Evolutionary conservation across 2,888 invertebrate species (phyloP).

Genomic region (Willowsia nigromaculata): DNA sequence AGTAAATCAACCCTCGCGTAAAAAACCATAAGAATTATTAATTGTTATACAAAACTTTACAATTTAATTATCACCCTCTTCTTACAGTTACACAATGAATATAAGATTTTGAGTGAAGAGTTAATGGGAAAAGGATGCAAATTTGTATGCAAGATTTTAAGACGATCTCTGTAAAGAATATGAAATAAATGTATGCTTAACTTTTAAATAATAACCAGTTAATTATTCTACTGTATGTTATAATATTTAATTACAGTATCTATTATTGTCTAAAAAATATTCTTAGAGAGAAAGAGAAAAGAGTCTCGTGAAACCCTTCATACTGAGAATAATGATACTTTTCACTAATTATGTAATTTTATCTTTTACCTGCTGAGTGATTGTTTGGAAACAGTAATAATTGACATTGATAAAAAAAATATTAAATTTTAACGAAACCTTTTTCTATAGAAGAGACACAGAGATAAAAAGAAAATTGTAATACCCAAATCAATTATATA

Average conservation of each 20-base stretch:
- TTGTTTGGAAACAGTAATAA: not conserved
- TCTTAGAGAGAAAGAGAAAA: not conserved
- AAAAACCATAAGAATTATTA: not conserved
- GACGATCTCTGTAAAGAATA: no score
- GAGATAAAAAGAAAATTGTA: not conserved
- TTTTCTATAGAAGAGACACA: slow-evolving; percentile 19
- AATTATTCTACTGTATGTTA: no score
- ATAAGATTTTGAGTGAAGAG: not conserved
- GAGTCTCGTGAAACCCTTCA: not conserved
- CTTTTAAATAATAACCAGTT: not conserved
- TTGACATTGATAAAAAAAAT: not conserved
- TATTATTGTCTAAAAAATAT: not conserved
- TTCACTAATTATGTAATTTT: not conserved
- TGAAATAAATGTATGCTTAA: not conserved
- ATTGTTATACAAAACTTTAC: not conserved
- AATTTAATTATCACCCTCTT: not conserved
- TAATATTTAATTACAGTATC: no score
- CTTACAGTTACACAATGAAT: not conserved
- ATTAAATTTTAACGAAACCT: not conserved
- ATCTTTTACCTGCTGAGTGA: not conserved
- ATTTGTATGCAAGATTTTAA: no score
- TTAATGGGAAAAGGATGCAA: not conserved
- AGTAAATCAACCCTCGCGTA: not conserved
- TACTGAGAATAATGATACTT: not conserved
- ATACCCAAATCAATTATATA: slow-evolving; percentile 6